phyloP scores from a whole-genome alignment of 1,140 invertebrate species.

The Chrysoperla carnea region DNA sequence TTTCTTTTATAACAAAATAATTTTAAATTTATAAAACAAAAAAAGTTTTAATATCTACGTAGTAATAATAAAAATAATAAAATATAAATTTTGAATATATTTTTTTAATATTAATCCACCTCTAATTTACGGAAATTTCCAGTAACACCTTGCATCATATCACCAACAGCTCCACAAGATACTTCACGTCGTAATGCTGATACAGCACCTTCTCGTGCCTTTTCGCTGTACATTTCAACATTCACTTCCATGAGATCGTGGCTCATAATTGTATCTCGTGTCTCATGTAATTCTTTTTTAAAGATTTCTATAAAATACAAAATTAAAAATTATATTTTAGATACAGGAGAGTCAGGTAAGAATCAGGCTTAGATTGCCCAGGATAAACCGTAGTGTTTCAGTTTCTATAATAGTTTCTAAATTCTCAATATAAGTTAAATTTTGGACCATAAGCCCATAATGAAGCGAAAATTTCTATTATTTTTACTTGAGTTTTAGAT shows the following conservation, averaged over 20 bases:
- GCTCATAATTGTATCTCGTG: slow-evolving; percentile 23
- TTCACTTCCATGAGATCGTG: slow-evolving; percentile 34
- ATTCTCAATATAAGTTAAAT: background rate
- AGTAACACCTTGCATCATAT: slow-evolving; percentile 43
- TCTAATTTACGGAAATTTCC: slow-evolving; percentile 64
- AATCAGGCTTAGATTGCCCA: too few species aligned
- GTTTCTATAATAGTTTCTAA: too few species aligned
- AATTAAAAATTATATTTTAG: background rate
- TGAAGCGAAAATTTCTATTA: too few species aligned
- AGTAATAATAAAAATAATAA: too few species aligned
- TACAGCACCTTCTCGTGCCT: slow-evolving; percentile 49
- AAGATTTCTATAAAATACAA: slow-evolving; percentile 20
- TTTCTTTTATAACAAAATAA: too few species aligned
- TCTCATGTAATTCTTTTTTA: slow-evolving; percentile 28
- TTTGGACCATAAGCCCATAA: too few species aligned
- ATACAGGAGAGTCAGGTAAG: too few species aligned
- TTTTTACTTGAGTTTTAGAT: too few species aligned
- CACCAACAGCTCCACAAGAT: slow-evolving; percentile 32
- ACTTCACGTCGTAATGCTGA: slow-evolving; percentile 37
- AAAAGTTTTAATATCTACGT: too few species aligned
- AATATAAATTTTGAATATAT: too few species aligned
- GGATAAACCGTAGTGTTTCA: too few species aligned
- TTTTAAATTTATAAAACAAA: too few species aligned
- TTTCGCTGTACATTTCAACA: slow-evolving; percentile 26
- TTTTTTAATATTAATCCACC: slow-evolving; percentile 51